A percentile compares a stretch with the other conserved stretches of the same genome.
Conservation (phyloP, 2,888 invertebrate genomes). For the Endomychus coccineus region DNA sequence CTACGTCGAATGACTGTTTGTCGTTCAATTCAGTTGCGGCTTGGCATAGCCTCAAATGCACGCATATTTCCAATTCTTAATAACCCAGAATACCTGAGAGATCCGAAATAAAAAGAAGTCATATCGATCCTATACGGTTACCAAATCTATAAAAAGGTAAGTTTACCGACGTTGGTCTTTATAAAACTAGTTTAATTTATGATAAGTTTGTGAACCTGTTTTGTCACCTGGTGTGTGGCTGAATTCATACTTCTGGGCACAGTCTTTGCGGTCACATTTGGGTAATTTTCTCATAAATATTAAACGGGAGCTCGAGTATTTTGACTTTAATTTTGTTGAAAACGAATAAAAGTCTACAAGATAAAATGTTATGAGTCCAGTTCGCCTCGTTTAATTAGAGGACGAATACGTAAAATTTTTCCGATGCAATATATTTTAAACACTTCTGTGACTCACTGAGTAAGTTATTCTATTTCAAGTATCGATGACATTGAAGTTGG, state of each 20-base stretch:
- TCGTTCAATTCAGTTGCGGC: no score
- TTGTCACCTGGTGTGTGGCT: slow-evolving; percentile 33
- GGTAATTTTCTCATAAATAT: slow-evolving; percentile 37
- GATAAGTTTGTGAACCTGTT: slow-evolving; percentile 32
- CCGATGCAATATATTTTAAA: slow-evolving; percentile 9
- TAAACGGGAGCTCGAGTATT: slow-evolving; percentile 30
- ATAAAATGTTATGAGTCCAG: slow-evolving; percentile 30
- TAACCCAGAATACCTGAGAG: no score
- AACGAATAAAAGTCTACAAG: slow-evolving; percentile 33
- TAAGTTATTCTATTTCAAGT: no score
- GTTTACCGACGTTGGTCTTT: slow-evolving; percentile 22
- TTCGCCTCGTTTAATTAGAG: no score
- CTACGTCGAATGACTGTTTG: no score
- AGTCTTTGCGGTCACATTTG: slow-evolving; percentile 30
- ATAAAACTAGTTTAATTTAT: slow-evolving; percentile 29
- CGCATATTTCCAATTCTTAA: no score
- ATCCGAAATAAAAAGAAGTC: no score
- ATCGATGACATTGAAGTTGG: no score
- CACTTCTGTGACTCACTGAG: no score
- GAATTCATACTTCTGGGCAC: slow-evolving; percentile 7
- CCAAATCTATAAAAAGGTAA: no score
- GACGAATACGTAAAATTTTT: slow-evolving; percentile 17
- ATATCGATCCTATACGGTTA: no score
- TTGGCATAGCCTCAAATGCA: no score
- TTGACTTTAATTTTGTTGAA: slow-evolving; percentile 34